Conservation (phyloP, 2,888 invertebrate genomes). For the Xanthorhoe spadicearia region DNA sequence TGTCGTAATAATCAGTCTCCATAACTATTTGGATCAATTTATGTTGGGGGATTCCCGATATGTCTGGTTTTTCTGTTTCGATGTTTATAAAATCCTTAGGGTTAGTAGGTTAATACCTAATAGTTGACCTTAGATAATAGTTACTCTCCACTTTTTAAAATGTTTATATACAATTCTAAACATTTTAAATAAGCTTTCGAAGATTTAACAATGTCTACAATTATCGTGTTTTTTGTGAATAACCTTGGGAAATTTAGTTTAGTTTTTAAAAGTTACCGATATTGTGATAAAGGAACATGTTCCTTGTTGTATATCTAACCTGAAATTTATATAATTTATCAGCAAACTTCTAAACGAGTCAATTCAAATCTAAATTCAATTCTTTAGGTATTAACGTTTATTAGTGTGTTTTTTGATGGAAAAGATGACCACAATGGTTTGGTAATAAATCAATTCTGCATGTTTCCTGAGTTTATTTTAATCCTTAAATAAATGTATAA, state of each 20-base stretch:
- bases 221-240: neutral
- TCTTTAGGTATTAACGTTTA: neutral
- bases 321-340: neutral
- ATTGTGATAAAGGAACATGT: neutral
- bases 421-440: neutral
- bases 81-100: too few relatives aligned
- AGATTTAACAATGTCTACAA: too few relatives aligned
- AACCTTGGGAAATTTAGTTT: neutral
- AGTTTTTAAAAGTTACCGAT: neutral
- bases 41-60: too few relatives aligned
- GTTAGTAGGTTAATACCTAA: too few relatives aligned
- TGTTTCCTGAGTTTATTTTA: neutral
- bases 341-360: neutral
- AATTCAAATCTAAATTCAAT: neutral
- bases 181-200: too few relatives aligned
- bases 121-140: too few relatives aligned
- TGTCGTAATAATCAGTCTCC: too few relatives aligned
- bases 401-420: neutral
- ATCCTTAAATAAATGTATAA: too few relatives aligned
- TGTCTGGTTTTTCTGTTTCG: too few relatives aligned
- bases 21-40: too few relatives aligned
- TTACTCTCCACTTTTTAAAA: too few relatives aligned
- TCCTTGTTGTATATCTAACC: neutral
- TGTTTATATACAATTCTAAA: too few relatives aligned
- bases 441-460: neutral